A percentile compares a stretch with the other conserved stretches of the same genome.
These are phyloP conservation scores for Lineus longissimus DNA, from an alignment of 1,140 invertebrate species.

Conservation along the genomic window DNA sequence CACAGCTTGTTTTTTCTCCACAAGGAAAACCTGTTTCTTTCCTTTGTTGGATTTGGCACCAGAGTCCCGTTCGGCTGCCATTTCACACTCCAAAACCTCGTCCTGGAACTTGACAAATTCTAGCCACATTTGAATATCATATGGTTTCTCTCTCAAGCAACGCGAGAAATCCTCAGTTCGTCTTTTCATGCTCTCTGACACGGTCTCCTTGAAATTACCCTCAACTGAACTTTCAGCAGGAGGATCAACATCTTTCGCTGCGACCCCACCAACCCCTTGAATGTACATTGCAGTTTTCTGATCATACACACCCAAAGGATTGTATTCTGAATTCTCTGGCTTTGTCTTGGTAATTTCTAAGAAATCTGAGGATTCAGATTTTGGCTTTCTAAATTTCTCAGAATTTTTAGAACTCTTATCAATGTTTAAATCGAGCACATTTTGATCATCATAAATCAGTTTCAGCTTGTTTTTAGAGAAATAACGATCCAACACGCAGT, in stretches of 20 bases:
- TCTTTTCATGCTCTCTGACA: constrained; percentile 2
- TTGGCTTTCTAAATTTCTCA: background rate
- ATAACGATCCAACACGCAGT: too few species aligned
- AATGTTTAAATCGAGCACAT: background rate
- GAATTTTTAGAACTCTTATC: background rate
- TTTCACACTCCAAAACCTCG: constrained; percentile 12
- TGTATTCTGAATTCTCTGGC: background rate
- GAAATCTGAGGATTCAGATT: background rate
- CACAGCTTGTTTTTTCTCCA: constrained; percentile 56
- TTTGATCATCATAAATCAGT: too few species aligned
- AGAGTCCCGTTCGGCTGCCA: constrained; percentile 12
- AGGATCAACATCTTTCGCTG: constrained; percentile 3
- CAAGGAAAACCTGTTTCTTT: constrained; percentile 22
- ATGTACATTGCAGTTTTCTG: constrained; percentile 4
- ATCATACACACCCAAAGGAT: constrained; percentile 13
- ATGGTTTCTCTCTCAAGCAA: constrained; percentile 44
- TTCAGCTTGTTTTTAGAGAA: too few species aligned
- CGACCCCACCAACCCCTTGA: background rate
- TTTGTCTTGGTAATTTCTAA: background rate
- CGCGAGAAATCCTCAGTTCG: constrained; percentile 50
- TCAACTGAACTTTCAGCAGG: background rate
- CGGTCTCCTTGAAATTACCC: constrained; percentile 5
- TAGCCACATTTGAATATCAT: constrained; percentile 52
- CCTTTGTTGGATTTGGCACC: background rate
- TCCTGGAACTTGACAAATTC: constrained; percentile 58